Percentiles rank a stretch among this genome's conserved stretches.
phyloP scores from a whole-genome alignment of 2,113 vertebrate genomes.

The Mastomys natalensis region DNA sequence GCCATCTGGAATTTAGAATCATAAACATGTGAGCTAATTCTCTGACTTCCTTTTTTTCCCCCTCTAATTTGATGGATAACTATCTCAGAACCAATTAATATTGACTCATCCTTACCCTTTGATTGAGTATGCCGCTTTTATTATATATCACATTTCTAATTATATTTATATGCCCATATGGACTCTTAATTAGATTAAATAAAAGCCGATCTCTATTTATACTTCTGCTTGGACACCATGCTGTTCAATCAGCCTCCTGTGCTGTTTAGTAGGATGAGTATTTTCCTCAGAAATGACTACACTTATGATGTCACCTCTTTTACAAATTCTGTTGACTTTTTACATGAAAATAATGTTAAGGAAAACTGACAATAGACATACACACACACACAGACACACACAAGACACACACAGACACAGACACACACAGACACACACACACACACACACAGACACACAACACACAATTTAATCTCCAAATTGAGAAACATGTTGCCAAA shows the following conservation, averaged over 20 bases:
- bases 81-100: slow-evolving; percentile 51
- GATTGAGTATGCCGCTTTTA: slow-evolving; percentile 53
- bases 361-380: background rate
- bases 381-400: background rate
- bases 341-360: slow-evolving; percentile 9
- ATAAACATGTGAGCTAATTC: slow-evolving; percentile 37
- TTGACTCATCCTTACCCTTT: slow-evolving; percentile 61
- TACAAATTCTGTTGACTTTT: slow-evolving; percentile 21
- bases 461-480: slow-evolving; percentile 3
- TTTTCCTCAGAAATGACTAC: slow-evolving; percentile 46
- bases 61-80: background rate
- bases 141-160: slow-evolving; percentile 60
- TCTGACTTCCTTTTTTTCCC: slow-evolving; percentile 2
- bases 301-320: slow-evolving; percentile 16
- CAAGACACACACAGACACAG: no score
- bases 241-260: slow-evolving; percentile 58
- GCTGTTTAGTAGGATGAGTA: slow-evolving; percentile 25
- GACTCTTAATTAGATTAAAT: slow-evolving; percentile 57
- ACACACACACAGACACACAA: no score
- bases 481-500: background rate
- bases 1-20: slow-evolving; percentile 66
- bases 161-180: slow-evolving; percentile 58
- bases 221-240: slow-evolving; percentile 3
- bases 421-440: no score
- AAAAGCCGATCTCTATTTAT: slow-evolving; percentile 52